Base-by-base conservation (phyloP, 2,113 vertebrate species). In the Corvus hawaiiensis region DNA sequence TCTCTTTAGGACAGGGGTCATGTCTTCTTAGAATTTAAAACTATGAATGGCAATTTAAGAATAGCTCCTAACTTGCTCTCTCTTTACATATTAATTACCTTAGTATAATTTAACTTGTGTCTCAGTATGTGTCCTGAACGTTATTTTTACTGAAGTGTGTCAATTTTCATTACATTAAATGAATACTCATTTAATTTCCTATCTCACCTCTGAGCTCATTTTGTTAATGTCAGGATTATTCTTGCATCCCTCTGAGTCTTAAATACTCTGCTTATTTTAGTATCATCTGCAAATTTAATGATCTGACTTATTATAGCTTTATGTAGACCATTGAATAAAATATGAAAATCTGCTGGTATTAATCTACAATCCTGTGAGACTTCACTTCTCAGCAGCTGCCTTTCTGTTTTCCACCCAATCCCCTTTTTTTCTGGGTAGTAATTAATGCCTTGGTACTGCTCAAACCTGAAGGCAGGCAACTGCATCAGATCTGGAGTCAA, bases 281-380 rank as follows among this genome's bases (percentile, higher is more conserved):
- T 84, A 94, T 82, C 80, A 37, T 81, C 67, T 97, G 86, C 77
- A 96, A 95, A 93, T 95, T 97, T 97, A 96, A 97, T 96, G 94
- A 87, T 89, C 46, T 56, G 33, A 73, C 51, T 96, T 95, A 93
- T 95, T 95, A 89, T 46, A 86, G 71, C 75, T 89, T 94, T 96
- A 94, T 92, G 84, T 91, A 92, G 87, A 92, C 54, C 68, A 74
- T 7, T 92, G 59, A 96, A 94, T 96, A 93, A 97, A 97, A 96
- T 94, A 96, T 95, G 84, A 95, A 85, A 93, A 90, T 84, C 67
- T 92, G 24, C 56, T 84, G 71, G 56, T 94, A 35, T 88, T 95
- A 93, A 96, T 93, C 64, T 89, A 56, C 49, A 69, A 17, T 32
- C 74, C 75, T 20, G 7, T 68, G 68, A 77, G 84, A 55, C n/a